Base-by-base conservation (phyloP, 2,888 invertebrate species). In the Belgica antarctica region DNA sequence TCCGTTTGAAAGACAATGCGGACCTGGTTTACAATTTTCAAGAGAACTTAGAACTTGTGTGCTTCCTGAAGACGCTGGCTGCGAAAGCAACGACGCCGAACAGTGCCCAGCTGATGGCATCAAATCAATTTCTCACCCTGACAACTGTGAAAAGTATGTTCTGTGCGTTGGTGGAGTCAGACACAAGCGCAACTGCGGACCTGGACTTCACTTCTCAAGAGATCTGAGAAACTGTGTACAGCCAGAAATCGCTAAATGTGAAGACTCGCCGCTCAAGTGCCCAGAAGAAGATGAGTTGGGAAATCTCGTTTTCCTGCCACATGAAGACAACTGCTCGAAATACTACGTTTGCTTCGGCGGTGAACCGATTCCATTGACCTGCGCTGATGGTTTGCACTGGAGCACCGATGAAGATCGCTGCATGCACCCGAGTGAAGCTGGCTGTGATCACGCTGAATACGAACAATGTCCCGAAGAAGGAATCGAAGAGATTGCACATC, bases 61-160 rank as follows among this genome's bases (percentile, higher is more conserved):
- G 1, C 17, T 27, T 8, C 41, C 25, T 10, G 10, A 25, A 10
- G 27, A 19, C 2, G 66, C 66, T 10, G 66, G 25, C 4, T 66
- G 66, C 47, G 47, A 66, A 2, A 15, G 15, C 17, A 41, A 41
- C 28, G 24, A 66, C 12, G 19, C 10, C n/a, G 66, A 66, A 28
- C 15, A 47, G 12, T 66, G 66, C 52, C 66, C 66, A 7, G 47
- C 25, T 27, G 47, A 66, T 10, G 66, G 66, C 25, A 52, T 66
- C 2, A 66, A 66, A 66, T 31, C 47, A 3, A 66, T 66, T 27
- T 66, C 66, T 8, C 66, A 66, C 52, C 66, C 66, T 17, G 19
- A 24, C 1, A 25, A 27, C 24, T 66, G 66, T 28, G 66, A 41
- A 10, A 41, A 41, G 15, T 41, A 41, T n/a, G 10, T 41, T 41